These are phyloP conservation scores for Pseudochirops cupreus DNA, from an alignment of 2,797 vertebrate genomes.

Conservation along the genomic window DNA sequence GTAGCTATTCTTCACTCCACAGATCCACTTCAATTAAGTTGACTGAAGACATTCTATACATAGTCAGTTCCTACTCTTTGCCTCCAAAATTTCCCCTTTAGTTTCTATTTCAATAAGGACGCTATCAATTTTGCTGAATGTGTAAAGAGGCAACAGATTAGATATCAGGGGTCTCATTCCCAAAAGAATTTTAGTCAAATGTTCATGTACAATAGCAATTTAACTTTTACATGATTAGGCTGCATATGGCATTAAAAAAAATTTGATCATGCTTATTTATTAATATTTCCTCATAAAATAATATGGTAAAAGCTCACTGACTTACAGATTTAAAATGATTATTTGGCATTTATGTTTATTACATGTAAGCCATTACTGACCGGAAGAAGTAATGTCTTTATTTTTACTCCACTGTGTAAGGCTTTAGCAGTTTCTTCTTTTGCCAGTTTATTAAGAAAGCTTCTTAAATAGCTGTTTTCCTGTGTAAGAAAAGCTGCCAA, in stretches of 20 bases:
- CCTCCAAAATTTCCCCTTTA: background rate
- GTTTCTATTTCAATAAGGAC: constrained; percentile 21
- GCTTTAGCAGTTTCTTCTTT: constrained; percentile 91
- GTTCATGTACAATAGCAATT: background rate
- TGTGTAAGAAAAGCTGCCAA: constrained; percentile 95
- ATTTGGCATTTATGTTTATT: constrained; percentile 20
- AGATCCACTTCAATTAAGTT: constrained; percentile 20
- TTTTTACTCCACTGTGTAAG: constrained; percentile 91
- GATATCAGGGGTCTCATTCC: constrained; percentile 11
- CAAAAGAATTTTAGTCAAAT: constrained; percentile 39
- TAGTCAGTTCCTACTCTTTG: background rate
- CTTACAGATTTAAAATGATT: constrained; percentile 46
- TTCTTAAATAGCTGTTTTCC: constrained; percentile 88
- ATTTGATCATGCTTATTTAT: background rate
- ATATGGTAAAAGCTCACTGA: background rate
- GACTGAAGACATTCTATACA: background rate
- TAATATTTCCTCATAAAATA: constrained; percentile 31
- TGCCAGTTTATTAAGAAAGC: constrained; percentile 91
- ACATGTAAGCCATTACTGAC: constrained; percentile 84
- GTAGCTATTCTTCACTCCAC: background rate
- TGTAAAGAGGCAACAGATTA: background rate
- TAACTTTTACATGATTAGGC: constrained; percentile 27
- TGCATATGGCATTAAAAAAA: constrained; percentile 4
- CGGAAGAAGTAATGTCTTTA: constrained; percentile 89
- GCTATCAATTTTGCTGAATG: constrained; percentile 16